These are phyloP conservation scores for Typhlichthys eigenmanni DNA, from an alignment of 2,797 vertebrate genomes.

Conservation along the genomic window DNA sequence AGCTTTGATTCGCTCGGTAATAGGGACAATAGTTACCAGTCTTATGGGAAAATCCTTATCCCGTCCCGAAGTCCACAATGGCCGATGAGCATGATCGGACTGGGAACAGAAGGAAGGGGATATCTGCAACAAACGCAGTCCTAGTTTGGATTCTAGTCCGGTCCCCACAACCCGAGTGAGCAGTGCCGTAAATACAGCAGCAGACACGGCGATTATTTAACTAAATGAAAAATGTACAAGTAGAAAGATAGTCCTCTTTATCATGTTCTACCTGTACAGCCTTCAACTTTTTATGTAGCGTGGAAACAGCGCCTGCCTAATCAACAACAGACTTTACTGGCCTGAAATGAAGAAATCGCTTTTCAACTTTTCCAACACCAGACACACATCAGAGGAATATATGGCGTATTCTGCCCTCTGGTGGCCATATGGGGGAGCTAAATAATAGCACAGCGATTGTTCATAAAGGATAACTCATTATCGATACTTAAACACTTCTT, in stretches of 20 bases:
- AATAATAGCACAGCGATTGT: too few species aligned
- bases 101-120: background rate
- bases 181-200: background rate
- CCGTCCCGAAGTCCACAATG: constrained; percentile 27
- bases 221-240: background rate
- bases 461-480: too few species aligned
- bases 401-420: constrained; percentile 32
- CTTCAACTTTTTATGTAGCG: background rate
- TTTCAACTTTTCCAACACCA: background rate
- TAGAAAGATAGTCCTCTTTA: background rate
- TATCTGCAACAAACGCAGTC: constrained; percentile 22
- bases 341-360: constrained; percentile 9
- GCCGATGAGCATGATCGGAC: constrained; percentile 23
- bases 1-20: too few species aligned
- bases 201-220: background rate
- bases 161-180: too few species aligned
- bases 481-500: too few species aligned
- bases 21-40: background rate
- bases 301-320: constrained; percentile 7
- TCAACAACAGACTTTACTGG: constrained; percentile 6
- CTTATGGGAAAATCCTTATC: constrained; percentile 21
- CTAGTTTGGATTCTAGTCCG: too few species aligned
- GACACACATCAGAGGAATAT: constrained; percentile 1
- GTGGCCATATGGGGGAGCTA: constrained; percentile 7
- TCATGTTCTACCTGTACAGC: background rate